Evolutionary conservation across 2,888 invertebrate species (phyloP), one percentile per base, ranked within the genome.

Genomic region (Nomada ruficornis): DNA sequence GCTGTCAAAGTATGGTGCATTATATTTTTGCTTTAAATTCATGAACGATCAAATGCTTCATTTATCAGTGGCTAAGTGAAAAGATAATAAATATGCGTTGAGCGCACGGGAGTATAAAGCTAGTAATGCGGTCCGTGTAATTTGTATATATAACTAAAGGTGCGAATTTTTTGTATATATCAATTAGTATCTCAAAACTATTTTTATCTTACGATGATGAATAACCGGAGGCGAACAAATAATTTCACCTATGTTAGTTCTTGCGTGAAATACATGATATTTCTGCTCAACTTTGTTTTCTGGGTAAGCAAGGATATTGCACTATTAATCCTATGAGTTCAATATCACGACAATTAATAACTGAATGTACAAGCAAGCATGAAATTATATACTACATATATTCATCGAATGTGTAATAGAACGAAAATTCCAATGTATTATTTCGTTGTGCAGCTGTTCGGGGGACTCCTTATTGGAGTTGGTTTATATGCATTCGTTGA

Each of bases 401-500:
- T 23, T 65, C 18, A n/a, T 23, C n/a, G 23, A 20, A 47, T 67
- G 36, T 50, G 10, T 13, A 26, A 26, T 15, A 13, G 3, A 52
- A 44, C 64, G 18, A 36, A 73, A 67, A 55, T 44, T 55, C 18
- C 26, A 47, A 20, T 23, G 26, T 15, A 20, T 65, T 76, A 47
- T 77, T 36, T 59, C 69, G 42, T 73, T 87, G 95, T 96, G 80
- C 95, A 98, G 98, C 94, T 98, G 72, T 96, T 98, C 89, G 98
- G 98, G 76, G 98, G 98, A 42, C 94, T 98, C 15, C 94, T 98
- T 63, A 96, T 98, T 77, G 98, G 97, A 10, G 96, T 98, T 80
- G 98, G 98, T 10, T 94, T 98, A 4, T 98, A 98, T 94, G 98
- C 98, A 0, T 98, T 98, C 91, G 96, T 98, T 82, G 98, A 98